Percentiles rank a stretch among this genome's conserved stretches.
Conservation (phyloP, 2,797 vertebrate species). For the Anguilla marmorata region DNA sequence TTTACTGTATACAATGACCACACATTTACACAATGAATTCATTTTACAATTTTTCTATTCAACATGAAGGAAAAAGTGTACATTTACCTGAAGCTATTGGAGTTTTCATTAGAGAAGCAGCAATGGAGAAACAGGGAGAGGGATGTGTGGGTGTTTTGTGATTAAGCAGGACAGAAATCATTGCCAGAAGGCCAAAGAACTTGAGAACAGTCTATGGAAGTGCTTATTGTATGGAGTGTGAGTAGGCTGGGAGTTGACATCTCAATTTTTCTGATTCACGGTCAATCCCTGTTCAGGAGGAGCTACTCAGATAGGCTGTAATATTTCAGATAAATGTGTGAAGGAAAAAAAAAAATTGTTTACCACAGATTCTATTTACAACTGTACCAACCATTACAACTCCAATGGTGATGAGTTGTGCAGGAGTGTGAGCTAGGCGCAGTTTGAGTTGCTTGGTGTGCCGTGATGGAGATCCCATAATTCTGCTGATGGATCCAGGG, state of each 20-base stretch:
- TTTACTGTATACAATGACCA: background rate
- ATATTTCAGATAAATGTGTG: slow-evolving; percentile 23
- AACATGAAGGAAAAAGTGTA: background rate
- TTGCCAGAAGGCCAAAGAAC: slow-evolving; percentile 2
- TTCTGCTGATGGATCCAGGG: background rate
- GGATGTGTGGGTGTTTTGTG: slow-evolving; percentile 1
- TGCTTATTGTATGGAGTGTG: slow-evolving; percentile 15
- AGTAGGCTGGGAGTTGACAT: slow-evolving; percentile 11
- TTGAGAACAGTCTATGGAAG: slow-evolving; percentile 8
- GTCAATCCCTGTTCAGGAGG: background rate
- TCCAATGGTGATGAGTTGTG: background rate
- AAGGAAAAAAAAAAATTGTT: background rate
- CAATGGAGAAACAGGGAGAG: background rate
- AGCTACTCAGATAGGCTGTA: background rate
- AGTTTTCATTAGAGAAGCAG: background rate
- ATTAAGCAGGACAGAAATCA: slow-evolving; percentile 10
- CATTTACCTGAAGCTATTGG: slow-evolving; percentile 2
- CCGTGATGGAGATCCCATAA: background rate
- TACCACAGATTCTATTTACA: background rate
- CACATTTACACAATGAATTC: background rate
- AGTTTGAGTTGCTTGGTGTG: background rate
- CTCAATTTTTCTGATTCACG: slow-evolving; percentile 18
- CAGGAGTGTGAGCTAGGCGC: background rate
- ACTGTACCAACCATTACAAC: background rate
- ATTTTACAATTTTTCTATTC: background rate